Conservation (phyloP, 2,113 vertebrate genomes). For the Taxidea taxus region DNA sequence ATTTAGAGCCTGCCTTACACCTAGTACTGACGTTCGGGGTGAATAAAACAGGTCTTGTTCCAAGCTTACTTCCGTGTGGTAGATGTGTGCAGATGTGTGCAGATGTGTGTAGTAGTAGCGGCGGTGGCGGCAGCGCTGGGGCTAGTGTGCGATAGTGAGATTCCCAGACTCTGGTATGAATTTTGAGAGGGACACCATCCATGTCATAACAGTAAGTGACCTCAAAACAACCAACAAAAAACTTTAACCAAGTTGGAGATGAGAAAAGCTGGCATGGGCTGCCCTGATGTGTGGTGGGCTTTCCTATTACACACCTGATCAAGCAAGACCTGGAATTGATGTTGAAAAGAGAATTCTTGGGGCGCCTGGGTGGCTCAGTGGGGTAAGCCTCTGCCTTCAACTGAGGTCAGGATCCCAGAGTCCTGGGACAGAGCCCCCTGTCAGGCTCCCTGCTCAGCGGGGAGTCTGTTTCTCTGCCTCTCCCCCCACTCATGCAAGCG, state of each 20-base stretch:
- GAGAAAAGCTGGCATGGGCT: not conserved
- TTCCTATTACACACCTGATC: not conserved
- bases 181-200: not conserved
- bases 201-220: not conserved
- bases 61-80: not conserved
- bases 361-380: not conserved
- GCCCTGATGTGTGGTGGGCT: not conserved
- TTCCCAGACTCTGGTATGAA: not conserved
- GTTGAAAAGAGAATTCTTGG: not conserved
- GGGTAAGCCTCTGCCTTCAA: not conserved
- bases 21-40: not conserved
- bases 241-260: not conserved
- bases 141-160: not conserved
- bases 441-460: too few relatives aligned
- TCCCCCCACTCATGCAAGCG: not conserved
- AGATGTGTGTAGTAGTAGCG: not conserved
- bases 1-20: not conserved
- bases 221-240: not conserved
- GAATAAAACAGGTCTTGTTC: not conserved
- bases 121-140: not conserved
- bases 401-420: not conserved
- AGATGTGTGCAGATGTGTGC: not conserved
- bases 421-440: not conserved
- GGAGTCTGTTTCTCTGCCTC: not conserved
- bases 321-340: not conserved